Conservation (phyloP, 2,797 vertebrate species). For the Rhinichthys osculus region DNA sequence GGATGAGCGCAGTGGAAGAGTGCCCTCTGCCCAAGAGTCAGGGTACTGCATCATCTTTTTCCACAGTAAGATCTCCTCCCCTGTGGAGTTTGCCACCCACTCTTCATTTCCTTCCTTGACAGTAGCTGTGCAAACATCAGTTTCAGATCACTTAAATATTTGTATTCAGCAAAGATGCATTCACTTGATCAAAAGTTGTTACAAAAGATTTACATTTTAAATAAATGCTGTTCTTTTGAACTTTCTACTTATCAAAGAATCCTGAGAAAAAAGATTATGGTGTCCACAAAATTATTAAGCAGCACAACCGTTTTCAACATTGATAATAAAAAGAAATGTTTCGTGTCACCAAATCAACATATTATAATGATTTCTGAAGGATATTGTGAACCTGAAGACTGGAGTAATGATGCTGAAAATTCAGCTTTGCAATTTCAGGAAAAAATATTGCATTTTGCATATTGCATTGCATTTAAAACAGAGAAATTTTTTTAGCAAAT, state of each 20-base stretch:
- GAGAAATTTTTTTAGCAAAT: neutral
- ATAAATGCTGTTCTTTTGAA: neutral
- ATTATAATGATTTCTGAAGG: neutral
- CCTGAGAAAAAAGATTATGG: neutral
- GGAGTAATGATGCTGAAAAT: neutral
- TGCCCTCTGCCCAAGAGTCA: slow-evolving; percentile 96
- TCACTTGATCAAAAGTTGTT: no score
- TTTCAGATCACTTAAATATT: neutral
- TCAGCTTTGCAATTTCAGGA: neutral
- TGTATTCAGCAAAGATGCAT: no score
- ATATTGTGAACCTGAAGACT: neutral
- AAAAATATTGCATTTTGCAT: neutral
- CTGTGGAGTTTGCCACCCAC: slow-evolving; percentile 85
- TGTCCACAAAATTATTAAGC: neutral
- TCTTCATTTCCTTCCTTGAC: slow-evolving; percentile 76
- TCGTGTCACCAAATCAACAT: neutral
- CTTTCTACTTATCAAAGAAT: neutral
- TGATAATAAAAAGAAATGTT: neutral
- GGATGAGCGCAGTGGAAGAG: slow-evolving; percentile 87
- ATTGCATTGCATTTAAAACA: neutral
- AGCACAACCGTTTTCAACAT: neutral
- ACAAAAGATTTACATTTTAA: neutral
- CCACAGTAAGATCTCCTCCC: slow-evolving; percentile 94
- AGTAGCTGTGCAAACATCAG: slow-evolving; percentile 62
- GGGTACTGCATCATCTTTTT: slow-evolving; percentile 97